Base-by-base conservation (phyloP, 2,113 vertebrate genomes). In the Dissostichus mawsoni region DNA sequence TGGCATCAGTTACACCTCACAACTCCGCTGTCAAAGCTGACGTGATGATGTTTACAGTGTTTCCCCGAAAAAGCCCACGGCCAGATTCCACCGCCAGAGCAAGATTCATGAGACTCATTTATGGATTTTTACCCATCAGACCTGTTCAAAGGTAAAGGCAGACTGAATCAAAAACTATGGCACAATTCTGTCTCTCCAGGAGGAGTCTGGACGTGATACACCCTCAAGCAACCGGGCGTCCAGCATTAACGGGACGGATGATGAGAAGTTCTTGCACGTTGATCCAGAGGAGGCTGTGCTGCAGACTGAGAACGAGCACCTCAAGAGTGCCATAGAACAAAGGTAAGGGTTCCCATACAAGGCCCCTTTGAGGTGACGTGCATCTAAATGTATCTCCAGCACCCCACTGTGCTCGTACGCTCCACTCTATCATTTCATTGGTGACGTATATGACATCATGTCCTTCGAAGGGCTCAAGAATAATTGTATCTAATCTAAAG, bases 241-340 rank as follows among this genome's bases (percentile, higher is more conserved):
- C 63, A 98, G 97, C n/a, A 91, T 99, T 55, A 99, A 99, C 0
- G 98, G 98, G 41, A 99, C 98, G 0, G 97, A 99, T 0, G 98
- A 99, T 14, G 98, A 99, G 82, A 99, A 99, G 78, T 97, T 97
- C 44, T 97, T 93, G 0, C 94, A 97, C 0, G 93, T 93, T 0
- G 88, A 93, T 16, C 94, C 98, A 1, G 92, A 95, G 0, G 95
- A 96, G 52, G 83, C 94, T 0, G 93, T 95, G 76, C 94, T 98
- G 75, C 95, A 96, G 90, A 97, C 90, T 0, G 97, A 99, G 92
- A 99, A 98, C 0, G 96, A 98, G 76, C 96, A 94, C 83, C 92
- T 99, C 59, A 99, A 98, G 94, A 93, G 96, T 9, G 96, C 94
- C 2, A 85, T 97, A 82, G 97, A 98, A 1, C 97, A 98, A 91